These are phyloP conservation scores for Oncorhynchus mykiss DNA, from an alignment of 2,113 vertebrate species.

Conservation along the genomic window DNA sequence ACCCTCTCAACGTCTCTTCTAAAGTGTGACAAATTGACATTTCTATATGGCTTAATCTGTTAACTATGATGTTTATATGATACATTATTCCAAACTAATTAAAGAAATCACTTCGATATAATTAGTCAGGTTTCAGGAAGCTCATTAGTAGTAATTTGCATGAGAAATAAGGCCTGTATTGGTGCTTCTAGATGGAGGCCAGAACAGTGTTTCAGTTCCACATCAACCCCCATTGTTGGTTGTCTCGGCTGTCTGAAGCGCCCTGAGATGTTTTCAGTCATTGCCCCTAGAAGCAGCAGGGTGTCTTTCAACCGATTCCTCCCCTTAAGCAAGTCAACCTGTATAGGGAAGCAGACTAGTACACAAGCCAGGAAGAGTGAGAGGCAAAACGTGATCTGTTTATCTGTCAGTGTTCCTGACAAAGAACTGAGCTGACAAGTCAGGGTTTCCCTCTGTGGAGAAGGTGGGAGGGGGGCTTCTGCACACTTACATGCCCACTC, in stretches of 20 bases:
- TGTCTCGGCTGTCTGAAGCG: slow-evolving; percentile 71
- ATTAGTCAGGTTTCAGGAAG: slow-evolving; percentile 79
- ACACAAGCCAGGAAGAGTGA: slow-evolving; percentile 68
- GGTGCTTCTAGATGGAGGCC: slow-evolving; percentile 52
- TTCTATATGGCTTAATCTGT: slow-evolving; percentile 75
- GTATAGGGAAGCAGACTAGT: slow-evolving; percentile 63
- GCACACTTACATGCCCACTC: slow-evolving; percentile 56
- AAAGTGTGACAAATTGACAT: slow-evolving; percentile 75
- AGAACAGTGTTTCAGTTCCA: slow-evolving; percentile 70
- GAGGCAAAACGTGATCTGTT: slow-evolving; percentile 66
- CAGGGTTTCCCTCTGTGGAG: slow-evolving; percentile 71
- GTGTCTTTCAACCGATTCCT: slow-evolving; percentile 71
- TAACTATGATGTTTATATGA: slow-evolving; percentile 72
- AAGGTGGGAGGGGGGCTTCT: slow-evolving; percentile 58
- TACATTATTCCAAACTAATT: slow-evolving; percentile 77
- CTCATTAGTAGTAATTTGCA: slow-evolving; percentile 78
- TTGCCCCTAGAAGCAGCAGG: slow-evolving; percentile 65
- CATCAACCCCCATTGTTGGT: slow-evolving; percentile 74
- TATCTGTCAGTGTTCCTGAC: slow-evolving; percentile 70
- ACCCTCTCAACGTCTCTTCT: slow-evolving; percentile 56
- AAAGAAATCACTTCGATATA: slow-evolving; percentile 79
- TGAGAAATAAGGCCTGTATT: slow-evolving; percentile 77
- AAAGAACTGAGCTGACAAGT: slow-evolving; percentile 68
- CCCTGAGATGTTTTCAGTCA: slow-evolving; percentile 69
- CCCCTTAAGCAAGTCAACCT: slow-evolving; percentile 73